These are phyloP conservation scores for Aspidiotus destructor DNA, from an alignment of 2,888 invertebrate genomes.

Conservation along the genomic window DNA sequence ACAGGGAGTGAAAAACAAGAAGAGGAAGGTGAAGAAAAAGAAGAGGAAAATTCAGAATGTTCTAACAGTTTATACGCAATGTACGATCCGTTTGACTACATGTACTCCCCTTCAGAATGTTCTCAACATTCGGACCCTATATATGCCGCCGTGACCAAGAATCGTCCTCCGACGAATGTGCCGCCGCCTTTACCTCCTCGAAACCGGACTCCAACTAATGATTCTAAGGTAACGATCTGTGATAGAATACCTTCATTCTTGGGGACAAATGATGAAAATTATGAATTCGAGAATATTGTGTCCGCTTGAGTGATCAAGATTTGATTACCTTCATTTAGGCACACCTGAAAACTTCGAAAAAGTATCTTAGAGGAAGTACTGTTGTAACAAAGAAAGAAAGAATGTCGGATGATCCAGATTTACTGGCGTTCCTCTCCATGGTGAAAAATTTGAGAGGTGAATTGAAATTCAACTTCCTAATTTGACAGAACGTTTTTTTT, in stretches of 20 bases:
- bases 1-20: too few relatives aligned
- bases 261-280: not conserved
- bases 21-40: conserved; percentile 5
- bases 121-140: conserved; percentile 55
- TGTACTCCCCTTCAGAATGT: conserved; percentile 55
- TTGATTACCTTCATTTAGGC: too few relatives aligned
- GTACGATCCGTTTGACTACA: conserved; percentile 69
- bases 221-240: conserved; percentile 14
- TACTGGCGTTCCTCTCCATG: conserved; percentile 73
- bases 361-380: conserved; percentile 26
- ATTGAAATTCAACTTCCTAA: conserved; percentile 39
- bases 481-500: not conserved
- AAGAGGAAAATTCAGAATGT: conserved; percentile 27
- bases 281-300: conserved; percentile 2
- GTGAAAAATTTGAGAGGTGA: conserved; percentile 67
- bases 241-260: not conserved
- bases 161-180: conserved; percentile 36
- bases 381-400: conserved; percentile 44
- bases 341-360: conserved; percentile 20
- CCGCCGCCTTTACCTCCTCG: conserved; percentile 36
- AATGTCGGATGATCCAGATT: conserved; percentile 59
- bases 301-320: not conserved
- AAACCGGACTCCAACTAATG: conserved; percentile 8
- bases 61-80: conserved; percentile 53
- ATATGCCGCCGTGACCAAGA: conserved; percentile 56